Evolutionary conservation across 2,888 invertebrate genomes (phyloP).

Genomic region (Melangyna quadrimaculata): DNA sequence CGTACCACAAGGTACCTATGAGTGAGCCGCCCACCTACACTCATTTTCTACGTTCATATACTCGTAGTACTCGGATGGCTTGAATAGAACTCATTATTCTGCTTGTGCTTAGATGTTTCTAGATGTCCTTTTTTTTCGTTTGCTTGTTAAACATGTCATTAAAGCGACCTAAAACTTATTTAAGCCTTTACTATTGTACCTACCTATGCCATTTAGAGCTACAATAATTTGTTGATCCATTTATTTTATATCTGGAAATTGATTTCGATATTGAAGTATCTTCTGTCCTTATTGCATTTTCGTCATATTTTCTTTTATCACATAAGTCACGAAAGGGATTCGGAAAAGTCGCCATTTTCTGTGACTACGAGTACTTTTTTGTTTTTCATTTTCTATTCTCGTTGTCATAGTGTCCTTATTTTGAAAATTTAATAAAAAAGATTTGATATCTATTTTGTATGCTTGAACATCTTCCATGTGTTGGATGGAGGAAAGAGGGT

Average conservation of each 20-base stretch:
- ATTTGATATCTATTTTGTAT: constrained; percentile 47
- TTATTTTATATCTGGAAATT: constrained; percentile 46
- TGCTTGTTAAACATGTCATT: constrained; percentile 25
- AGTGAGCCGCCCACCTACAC: background rate
- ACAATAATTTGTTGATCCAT: constrained; percentile 60
- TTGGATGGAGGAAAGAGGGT: background rate
- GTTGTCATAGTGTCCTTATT: constrained; percentile 51
- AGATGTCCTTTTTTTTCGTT: constrained; percentile 16
- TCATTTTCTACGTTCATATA: background rate
- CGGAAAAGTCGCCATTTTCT: background rate
- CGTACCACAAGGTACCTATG: constrained; percentile 52
- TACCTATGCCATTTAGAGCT: background rate
- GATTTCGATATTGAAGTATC: constrained; percentile 13
- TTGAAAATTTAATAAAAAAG: constrained; percentile 50
- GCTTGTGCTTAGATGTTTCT: constrained; percentile 10
- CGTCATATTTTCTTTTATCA: constrained; percentile 35
- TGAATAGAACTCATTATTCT: constrained; percentile 39
- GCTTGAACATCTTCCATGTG: constrained; percentile 1
- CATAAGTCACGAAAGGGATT: constrained; percentile 53
- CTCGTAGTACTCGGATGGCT: background rate
- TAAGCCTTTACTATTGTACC: background rate
- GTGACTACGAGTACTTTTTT: background rate
- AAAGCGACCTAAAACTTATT: constrained; percentile 25
- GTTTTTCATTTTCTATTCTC: constrained; percentile 5
- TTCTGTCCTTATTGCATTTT: constrained; percentile 12